Conservation (phyloP, 2,113 vertebrate species). For the Cinclus cinclus region DNA sequence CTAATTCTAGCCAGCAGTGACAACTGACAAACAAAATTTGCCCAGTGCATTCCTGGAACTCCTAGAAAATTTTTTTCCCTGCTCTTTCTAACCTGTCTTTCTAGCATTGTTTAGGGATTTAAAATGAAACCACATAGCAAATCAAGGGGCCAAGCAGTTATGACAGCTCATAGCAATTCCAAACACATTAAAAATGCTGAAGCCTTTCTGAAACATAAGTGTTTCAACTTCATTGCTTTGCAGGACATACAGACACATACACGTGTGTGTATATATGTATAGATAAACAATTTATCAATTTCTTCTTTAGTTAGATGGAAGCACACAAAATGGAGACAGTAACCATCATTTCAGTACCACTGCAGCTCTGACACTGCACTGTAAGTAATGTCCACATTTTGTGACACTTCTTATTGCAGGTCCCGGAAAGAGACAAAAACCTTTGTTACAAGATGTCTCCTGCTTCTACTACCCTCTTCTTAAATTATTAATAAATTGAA, state of each 20-base stretch:
- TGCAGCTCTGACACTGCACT: not conserved
- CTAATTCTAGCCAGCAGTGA: not conserved
- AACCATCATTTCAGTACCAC: not conserved
- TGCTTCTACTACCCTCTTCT: not conserved
- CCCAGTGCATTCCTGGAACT: not conserved
- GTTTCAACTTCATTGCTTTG: not conserved
- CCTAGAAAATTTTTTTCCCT: not conserved
- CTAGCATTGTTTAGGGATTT: not conserved
- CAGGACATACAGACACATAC: not conserved
- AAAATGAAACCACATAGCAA: not conserved
- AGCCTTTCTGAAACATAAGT: not conserved
- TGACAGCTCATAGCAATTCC: not conserved
- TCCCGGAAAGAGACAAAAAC: not conserved
- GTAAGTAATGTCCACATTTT: not conserved
- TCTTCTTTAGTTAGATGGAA: not conserved
- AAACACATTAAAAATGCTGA: not conserved
- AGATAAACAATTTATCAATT: not conserved
- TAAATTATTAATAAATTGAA: not conserved
- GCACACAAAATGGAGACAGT: not conserved
- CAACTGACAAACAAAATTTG: not conserved
- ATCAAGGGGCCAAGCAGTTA: not conserved
- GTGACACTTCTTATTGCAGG: not conserved
- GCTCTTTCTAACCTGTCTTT: not conserved
- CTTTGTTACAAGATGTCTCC: not conserved
- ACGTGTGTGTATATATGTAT: not conserved